Evolutionary conservation across 2,113 vertebrate species (phyloP), one percentile per base, ranked within the genome.

Genomic region (Megalops atlanticus): DNA sequence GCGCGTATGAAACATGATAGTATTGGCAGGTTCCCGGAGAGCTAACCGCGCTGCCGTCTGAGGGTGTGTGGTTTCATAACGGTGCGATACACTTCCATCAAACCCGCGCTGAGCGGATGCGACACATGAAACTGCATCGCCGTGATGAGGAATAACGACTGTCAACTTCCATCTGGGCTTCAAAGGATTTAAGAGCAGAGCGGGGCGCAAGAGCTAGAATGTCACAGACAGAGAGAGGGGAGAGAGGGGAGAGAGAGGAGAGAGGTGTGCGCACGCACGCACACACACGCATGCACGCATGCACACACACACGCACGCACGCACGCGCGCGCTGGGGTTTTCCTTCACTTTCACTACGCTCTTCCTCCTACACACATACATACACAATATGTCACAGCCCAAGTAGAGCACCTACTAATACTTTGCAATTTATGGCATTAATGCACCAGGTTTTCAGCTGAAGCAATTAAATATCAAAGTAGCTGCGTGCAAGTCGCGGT

Each of bases 61-160:
- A 84, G 82, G 80, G 89, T 83, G 84, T 3, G 89, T 87, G 84
- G 85, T 92, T 91, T 89, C 93, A 90, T 83, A 91, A 87, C 18
- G 88, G 86, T 70, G 89, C 89, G 92, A 91, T 84, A 89, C 92
- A 90, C 88, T 89, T 89, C 90, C 90, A 90, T 90, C 92, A 93
- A 91, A 91, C 85, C 79, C 76, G 87, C 89, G 89, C 89, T 94
- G 93, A 94, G 86, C 82, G 86, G 85, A 92, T 90, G 90, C 92
- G 92, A 93, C 91, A 94, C 87, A 89, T 87, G 88, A 92, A 93
- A 90, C 93, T 85, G 81, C 85, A 88, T 85, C 87, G n/a, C 90
- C 84, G 88, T 87, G 86, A 87, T 91, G 92, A 92, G 92, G 91
- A 90, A 95, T 93, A 93, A 93, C 89, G 92, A 80, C 90, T 92